These are phyloP conservation scores for Cataglyphis hispanica DNA, from an alignment of 1,140 invertebrate species.

Conservation along the genomic window DNA sequence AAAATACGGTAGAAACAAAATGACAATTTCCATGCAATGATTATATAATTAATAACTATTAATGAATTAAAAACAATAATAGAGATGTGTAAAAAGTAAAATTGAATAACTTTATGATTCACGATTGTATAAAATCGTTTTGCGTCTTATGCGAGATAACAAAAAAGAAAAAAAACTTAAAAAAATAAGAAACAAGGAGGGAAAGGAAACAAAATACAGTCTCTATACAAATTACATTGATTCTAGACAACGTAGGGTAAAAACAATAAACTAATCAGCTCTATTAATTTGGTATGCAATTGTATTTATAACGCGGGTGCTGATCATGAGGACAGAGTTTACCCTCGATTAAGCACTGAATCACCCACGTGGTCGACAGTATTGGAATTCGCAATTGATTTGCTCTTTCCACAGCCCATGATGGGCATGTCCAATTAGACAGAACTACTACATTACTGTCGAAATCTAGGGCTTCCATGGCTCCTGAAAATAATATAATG, in stretches of 20 bases:
- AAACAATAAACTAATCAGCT: constrained; percentile 5
- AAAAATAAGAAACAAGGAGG: not conserved
- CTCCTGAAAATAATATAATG: constrained; percentile 73
- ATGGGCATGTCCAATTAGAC: constrained; percentile 87
- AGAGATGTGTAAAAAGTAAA: not conserved
- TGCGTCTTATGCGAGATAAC: not conserved
- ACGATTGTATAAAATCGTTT: not conserved
- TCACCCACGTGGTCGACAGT: constrained; percentile 88
- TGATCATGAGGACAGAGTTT: constrained; percentile 82
- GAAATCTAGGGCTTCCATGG: constrained; percentile 68
- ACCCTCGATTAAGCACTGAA: constrained; percentile 88
- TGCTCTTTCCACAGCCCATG: constrained; percentile 87
- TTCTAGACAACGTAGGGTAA: constrained; percentile 11
- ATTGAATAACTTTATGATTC: not conserved
- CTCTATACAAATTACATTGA: not conserved
- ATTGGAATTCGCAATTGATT: constrained; percentile 86
- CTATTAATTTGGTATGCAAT: constrained; percentile 67
- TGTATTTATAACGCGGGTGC: constrained; percentile 77
- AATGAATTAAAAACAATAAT: not conserved
- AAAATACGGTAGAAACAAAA: constrained; percentile 17
- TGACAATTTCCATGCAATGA: not conserved
- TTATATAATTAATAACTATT: too few relatives aligned
- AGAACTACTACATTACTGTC: constrained; percentile 85
- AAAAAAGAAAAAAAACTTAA: not conserved
- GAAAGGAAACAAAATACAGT: not conserved